These are phyloP conservation scores for Falco punctatus DNA, from an alignment of 2,113 vertebrate species.

Conservation along the genomic window DNA sequence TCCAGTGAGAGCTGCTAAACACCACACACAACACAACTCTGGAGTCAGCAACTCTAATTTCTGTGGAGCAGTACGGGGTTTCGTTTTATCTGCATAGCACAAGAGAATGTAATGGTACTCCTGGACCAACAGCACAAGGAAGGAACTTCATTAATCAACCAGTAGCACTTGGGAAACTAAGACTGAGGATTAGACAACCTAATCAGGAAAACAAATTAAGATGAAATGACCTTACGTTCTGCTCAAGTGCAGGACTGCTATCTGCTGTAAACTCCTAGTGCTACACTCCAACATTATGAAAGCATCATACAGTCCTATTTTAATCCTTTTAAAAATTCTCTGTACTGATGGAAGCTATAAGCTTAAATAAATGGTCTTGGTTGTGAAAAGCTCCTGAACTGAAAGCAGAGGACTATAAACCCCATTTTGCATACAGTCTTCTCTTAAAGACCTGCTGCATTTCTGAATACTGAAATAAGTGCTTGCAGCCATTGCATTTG, in stretches of 20 bases:
- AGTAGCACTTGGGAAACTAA: neutral
- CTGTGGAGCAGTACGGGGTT: neutral
- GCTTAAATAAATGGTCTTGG: neutral
- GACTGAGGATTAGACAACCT: neutral
- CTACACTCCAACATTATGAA: fast-evolving
- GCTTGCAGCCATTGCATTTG: neutral
- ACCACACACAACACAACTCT: neutral
- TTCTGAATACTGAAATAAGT: neutral
- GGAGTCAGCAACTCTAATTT: neutral
- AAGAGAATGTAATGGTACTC: neutral
- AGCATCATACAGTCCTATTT: neutral
- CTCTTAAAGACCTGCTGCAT: neutral
- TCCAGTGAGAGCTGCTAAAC: neutral
- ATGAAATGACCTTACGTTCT: neutral
- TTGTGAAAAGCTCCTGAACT: neutral
- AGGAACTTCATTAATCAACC: neutral
- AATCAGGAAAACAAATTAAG: neutral
- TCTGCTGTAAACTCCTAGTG: neutral
- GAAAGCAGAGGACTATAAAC: neutral
- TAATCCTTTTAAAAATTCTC: neutral
- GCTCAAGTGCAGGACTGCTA: neutral
- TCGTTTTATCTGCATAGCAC: neutral
- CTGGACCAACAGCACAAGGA: neutral
- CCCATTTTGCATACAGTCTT: neutral
- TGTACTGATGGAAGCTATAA: neutral